Percentiles rank a stretch among this genome's conserved stretches.
These are phyloP conservation scores for Microcebus jonahi DNA, from an alignment of 2,113 vertebrate species.

Conservation along the genomic window DNA sequence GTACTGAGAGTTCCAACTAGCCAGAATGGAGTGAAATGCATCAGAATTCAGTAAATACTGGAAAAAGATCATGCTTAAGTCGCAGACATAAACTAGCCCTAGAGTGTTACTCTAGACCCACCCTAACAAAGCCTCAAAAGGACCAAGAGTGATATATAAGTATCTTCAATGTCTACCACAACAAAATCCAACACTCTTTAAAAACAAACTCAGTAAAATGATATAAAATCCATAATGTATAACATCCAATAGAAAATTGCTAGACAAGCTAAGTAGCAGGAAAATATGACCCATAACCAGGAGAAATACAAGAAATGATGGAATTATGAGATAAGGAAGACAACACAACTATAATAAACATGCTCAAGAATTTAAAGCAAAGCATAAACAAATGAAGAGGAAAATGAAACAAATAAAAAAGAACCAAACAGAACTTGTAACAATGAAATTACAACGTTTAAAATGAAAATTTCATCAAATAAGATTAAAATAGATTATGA, in stretches of 20 bases:
- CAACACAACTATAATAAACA: background rate
- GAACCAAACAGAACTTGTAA: background rate
- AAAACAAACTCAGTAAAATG: background rate
- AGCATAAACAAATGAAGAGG: background rate
- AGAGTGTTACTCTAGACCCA: background rate
- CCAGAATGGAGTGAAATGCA: background rate
- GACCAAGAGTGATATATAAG: background rate
- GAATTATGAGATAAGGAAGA: background rate
- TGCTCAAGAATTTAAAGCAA: background rate
- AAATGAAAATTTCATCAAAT: background rate
- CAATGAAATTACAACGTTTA: background rate
- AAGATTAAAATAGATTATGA: background rate
- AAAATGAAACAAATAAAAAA: background rate
- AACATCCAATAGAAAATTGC: background rate
- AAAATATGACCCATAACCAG: background rate
- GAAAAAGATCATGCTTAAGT: background rate
- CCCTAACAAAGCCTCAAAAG: background rate
- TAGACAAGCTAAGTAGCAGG: background rate
- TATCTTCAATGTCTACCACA: background rate
- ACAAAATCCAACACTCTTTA: background rate
- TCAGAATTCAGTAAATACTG: background rate
- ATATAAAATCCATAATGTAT: background rate
- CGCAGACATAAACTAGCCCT: background rate
- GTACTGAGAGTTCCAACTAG: background rate
- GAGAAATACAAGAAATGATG: background rate